Conservation (phyloP, 2,888 invertebrate genomes). For the Malthinus flaveolus region DNA sequence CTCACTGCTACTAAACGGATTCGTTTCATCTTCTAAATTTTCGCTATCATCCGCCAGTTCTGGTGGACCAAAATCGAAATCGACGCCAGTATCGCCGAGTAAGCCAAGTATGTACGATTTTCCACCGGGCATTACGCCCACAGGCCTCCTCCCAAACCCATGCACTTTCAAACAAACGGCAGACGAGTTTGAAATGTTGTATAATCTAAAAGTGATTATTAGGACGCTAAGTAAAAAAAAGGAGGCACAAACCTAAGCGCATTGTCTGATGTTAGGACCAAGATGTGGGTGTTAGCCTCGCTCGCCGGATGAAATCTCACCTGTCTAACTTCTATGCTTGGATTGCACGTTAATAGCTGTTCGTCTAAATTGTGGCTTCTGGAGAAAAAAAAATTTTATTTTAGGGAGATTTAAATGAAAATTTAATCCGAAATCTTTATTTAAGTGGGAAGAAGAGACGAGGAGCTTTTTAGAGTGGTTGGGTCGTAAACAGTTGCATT, state of each 20-base stretch:
- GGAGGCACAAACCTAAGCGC: constrained; percentile 74
- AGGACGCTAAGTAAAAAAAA: too few species aligned
- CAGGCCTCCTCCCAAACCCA: constrained; percentile 48
- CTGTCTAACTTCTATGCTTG: constrained; percentile 72
- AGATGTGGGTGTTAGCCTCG: constrained; percentile 70
- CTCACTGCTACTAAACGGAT: not conserved
- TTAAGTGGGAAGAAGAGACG: not conserved
- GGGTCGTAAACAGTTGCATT: constrained; percentile 27
- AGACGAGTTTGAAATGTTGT: constrained; percentile 43
- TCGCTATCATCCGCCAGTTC: constrained; percentile 35
- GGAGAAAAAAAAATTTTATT: constrained; percentile 45
- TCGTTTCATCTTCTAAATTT: not conserved
- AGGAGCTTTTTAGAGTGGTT: constrained; percentile 1
- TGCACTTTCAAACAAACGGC: constrained; percentile 42
- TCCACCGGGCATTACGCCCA: constrained; percentile 47
- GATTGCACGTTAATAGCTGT: constrained; percentile 68
- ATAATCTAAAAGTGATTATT: constrained; percentile 43
- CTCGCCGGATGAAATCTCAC: constrained; percentile 89
- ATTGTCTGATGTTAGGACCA: constrained; percentile 85
- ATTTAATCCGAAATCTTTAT: constrained; percentile 9
- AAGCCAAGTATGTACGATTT: constrained; percentile 48
- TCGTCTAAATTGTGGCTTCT: constrained; percentile 77
- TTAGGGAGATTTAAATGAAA: constrained; percentile 1
- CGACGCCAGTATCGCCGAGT: constrained; percentile 85
- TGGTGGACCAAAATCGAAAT: constrained; percentile 79